These are phyloP conservation scores for Pogonophryne albipinna DNA, from an alignment of 2,797 vertebrate species.

Conservation along the genomic window DNA sequence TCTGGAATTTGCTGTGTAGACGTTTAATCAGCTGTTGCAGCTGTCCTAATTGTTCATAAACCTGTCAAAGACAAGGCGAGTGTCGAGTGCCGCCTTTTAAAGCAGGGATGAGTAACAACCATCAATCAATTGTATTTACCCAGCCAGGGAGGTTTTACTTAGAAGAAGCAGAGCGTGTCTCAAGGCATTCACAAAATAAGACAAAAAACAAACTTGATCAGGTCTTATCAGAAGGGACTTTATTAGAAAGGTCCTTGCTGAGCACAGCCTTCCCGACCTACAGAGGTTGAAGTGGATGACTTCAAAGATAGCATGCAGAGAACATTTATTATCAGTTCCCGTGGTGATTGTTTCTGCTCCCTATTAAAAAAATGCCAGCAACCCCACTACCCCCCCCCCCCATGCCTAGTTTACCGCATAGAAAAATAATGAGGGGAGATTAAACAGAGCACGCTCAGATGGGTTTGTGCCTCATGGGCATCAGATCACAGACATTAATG, in stretches of 20 bases:
- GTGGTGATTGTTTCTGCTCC: slow-evolving; percentile 42
- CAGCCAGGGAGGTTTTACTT: neutral
- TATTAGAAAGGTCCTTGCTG: slow-evolving; percentile 44
- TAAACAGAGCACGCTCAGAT: slow-evolving; percentile 34
- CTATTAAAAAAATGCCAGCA: slow-evolving; percentile 60
- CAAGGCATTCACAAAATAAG: neutral
- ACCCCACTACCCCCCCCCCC: neutral
- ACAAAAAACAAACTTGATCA: slow-evolving; percentile 14
- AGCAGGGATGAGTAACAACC: slow-evolving; percentile 8
- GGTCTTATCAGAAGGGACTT: slow-evolving; percentile 50
- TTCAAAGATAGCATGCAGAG: slow-evolving; percentile 43
- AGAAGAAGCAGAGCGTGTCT: slow-evolving; percentile 10
- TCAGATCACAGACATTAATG: slow-evolving; percentile 52
- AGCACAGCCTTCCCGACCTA: slow-evolving; percentile 45
- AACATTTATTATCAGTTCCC: slow-evolving; percentile 68
- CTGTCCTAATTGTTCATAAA: slow-evolving; percentile 3
- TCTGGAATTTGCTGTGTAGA: neutral
- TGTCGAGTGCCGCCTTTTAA: slow-evolving; percentile 3
- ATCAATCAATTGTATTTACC: slow-evolving; percentile 35
- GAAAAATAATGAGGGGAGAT: slow-evolving; percentile 62
- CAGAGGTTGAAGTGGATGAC: slow-evolving; percentile 36
- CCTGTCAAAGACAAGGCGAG: no score
- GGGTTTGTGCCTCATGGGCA: slow-evolving; percentile 31
- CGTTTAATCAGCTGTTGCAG: slow-evolving; percentile 8
- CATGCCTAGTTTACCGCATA: slow-evolving; percentile 36